A percentile compares a stretch with the other conserved stretches of the same genome.
phyloP scores from a whole-genome alignment of 2,888 invertebrate species.

The Sphaerophoria taeniata region DNA sequence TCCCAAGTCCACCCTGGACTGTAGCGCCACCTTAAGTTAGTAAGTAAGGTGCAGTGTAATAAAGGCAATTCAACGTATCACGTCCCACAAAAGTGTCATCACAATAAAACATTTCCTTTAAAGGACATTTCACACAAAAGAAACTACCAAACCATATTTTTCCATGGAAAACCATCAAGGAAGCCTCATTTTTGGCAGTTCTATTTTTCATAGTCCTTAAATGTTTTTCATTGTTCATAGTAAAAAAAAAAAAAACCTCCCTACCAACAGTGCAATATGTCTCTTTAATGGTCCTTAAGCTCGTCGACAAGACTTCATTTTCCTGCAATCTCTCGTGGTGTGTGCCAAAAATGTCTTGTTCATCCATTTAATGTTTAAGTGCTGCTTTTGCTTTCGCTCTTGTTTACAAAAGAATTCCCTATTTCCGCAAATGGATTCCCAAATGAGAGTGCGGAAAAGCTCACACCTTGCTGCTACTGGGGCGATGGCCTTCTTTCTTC shows the following conservation, averaged over 20 bases:
- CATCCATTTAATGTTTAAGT: constrained; percentile 9
- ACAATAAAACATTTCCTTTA: too few relatives aligned
- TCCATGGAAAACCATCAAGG: too few relatives aligned
- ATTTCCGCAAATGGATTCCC: constrained; percentile 48
- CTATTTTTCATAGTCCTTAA: neutral
- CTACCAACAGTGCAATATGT: constrained; percentile 28
- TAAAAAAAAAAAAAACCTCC: neutral
- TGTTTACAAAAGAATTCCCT: constrained; percentile 38
- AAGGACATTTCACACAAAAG: too few relatives aligned
- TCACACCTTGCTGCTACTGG: neutral
- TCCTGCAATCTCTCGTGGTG: neutral
- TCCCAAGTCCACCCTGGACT: too few relatives aligned
- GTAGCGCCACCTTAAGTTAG: too few relatives aligned
- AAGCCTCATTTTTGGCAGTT: too few relatives aligned
- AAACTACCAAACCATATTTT: too few relatives aligned
- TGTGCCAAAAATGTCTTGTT: constrained; percentile 42
- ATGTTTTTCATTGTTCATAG: neutral
- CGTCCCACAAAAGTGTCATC: too few relatives aligned
- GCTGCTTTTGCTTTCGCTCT: constrained; percentile 5
- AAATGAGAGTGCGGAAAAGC: constrained; percentile 22
- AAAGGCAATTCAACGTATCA: too few relatives aligned
- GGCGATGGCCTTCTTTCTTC: constrained; percentile 12
- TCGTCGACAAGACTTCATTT: constrained; percentile 31
- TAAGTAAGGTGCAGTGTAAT: too few relatives aligned
- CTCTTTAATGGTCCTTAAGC: constrained; percentile 30